These are phyloP conservation scores for Melanophora roralis DNA, from an alignment of 2,888 invertebrate species.

Conservation along the genomic window DNA sequence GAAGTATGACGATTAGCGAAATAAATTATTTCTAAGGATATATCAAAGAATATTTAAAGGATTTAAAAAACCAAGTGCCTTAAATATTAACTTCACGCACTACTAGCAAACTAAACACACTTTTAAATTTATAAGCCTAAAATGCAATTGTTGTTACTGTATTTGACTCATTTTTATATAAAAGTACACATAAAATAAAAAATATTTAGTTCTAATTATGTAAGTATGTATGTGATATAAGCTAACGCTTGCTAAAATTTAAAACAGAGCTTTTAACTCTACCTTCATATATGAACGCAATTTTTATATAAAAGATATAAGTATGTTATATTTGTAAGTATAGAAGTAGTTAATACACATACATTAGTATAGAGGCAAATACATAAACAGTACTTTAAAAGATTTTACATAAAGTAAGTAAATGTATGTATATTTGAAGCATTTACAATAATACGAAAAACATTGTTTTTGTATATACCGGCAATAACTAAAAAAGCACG, in stretches of 20 bases:
- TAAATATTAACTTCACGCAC: constrained; percentile 1
- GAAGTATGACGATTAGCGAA: too few species aligned
- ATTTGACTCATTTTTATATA: not conserved
- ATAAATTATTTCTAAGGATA: too few species aligned
- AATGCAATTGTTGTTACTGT: not conserved
- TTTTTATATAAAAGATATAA: too few species aligned
- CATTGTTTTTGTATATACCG: constrained; percentile 33
- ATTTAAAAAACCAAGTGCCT: constrained; percentile 59
- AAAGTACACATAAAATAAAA: not conserved
- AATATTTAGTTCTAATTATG: not conserved
- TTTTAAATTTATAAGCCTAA: not conserved
- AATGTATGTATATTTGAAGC: constrained; percentile 11
- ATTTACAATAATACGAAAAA: not conserved
- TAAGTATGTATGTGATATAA: too few species aligned
- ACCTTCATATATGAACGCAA: too few species aligned
- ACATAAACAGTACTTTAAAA: not conserved
- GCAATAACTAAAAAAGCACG: constrained; percentile 63
- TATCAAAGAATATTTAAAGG: too few species aligned
- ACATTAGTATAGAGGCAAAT: constrained; percentile 7
- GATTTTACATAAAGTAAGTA: constrained; percentile 26
- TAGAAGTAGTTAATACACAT: too few species aligned
- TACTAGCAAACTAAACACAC: not conserved
- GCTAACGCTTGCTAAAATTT: too few species aligned
- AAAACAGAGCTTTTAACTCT: too few species aligned
- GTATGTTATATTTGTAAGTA: too few species aligned